phyloP scores from a whole-genome alignment of 2,113 vertebrate species.

The Myxocyprinus asiaticus region DNA sequence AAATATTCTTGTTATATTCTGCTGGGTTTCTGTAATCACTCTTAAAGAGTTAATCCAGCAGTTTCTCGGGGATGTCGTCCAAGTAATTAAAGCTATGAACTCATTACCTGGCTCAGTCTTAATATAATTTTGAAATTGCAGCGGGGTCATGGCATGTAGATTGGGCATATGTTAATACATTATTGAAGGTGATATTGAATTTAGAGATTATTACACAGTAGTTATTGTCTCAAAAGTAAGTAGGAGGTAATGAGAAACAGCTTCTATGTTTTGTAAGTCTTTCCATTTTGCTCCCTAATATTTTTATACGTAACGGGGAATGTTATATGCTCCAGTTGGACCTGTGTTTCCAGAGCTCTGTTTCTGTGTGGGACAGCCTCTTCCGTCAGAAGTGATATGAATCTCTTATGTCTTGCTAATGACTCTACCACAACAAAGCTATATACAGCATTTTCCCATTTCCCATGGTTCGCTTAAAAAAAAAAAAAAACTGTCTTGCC shows the following conservation, averaged over 20 bases:
- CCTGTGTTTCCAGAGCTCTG: slow-evolving; percentile 22
- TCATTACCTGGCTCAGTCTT: too few relatives aligned
- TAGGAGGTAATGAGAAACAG: neutral
- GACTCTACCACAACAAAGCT: slow-evolving; percentile 41
- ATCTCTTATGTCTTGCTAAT: slow-evolving; percentile 44
- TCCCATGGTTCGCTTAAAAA: slow-evolving; percentile 1
- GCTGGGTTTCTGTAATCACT: neutral
- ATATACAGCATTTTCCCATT: slow-evolving; percentile 13
- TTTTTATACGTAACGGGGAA: neutral
- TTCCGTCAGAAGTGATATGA: slow-evolving; percentile 1
- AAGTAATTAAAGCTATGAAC: neutral
- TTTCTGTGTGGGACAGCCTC: neutral
- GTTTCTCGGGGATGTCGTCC: too few relatives aligned
- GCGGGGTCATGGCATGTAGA: too few relatives aligned
- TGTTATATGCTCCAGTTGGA: neutral
- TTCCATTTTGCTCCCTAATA: neutral
- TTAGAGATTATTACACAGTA: too few relatives aligned
- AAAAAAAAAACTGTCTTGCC: too few relatives aligned
- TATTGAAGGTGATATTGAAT: too few relatives aligned
- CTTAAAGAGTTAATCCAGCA: too few relatives aligned
- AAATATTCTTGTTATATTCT: too few relatives aligned
- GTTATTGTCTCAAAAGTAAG: neutral
- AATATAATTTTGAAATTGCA: too few relatives aligned
- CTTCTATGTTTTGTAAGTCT: neutral
- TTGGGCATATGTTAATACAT: too few relatives aligned